Evolutionary conservation across 2,888 invertebrate species (phyloP), one percentile per base, ranked within the genome.

Genomic region (Palloptera scutellata): DNA sequence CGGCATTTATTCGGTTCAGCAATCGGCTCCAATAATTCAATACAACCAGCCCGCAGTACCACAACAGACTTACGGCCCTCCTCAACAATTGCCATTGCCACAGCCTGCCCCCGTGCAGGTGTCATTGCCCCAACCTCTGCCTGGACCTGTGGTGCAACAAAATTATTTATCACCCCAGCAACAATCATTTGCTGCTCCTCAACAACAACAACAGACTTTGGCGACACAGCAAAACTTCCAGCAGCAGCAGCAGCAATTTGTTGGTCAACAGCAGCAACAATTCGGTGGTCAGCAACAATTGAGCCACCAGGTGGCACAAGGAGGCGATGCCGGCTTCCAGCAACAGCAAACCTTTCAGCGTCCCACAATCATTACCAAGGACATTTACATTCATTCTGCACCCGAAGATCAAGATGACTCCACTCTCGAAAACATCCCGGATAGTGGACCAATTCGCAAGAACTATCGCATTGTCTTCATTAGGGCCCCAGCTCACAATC

Each of bases 381-480:
- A 83, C 41, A 80, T 83, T 61, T 83, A 79, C 62, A 81, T 83
- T 55, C 84, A 84, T 65, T 80, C 82, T 0, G 82, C 83, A 0
- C 83, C 84, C 45, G 83, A 81, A 57, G 84, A 83, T 17, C 72
- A 73, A 6, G 83, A 83, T 58, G 83, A 83, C 42, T 69, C 77
- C 9, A 58, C 55, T 1, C 52, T 72, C 1, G 72, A 67, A 4
- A 69, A 71, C 0, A 75, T 75, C 11, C 52, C 76, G 53, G 78
- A 77, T 12, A 78, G 68, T 61, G 66, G 76, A 20, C 84, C 83
- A 13, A 74, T 79, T 15, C 84, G 83, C 69, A 85, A 84, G 64
- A 81, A 83, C 68, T 85, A 85, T 66, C 83, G 84, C 64, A 81
- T 85, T 63, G 81, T 85, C 20, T 85, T 85, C 73, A 83, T 85